These are phyloP conservation scores for Cyclophora punctaria DNA, from an alignment of 2,888 invertebrate genomes.

Conservation along the genomic window DNA sequence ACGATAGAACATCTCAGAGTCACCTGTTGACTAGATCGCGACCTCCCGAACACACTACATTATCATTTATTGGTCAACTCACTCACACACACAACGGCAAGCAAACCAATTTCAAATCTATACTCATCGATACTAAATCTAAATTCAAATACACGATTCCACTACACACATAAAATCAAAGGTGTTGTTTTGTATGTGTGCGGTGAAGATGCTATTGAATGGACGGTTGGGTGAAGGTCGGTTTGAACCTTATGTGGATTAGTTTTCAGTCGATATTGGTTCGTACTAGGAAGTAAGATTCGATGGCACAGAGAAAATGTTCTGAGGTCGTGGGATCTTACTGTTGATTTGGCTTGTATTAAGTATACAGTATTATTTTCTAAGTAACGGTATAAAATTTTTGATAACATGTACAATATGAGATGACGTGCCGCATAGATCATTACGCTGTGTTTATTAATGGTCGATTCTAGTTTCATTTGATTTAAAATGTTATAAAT, in stretches of 20 bases:
- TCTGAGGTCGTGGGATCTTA: conserved; percentile 68
- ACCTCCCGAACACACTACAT: conserved; percentile 58
- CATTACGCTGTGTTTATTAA: conserved; percentile 4
- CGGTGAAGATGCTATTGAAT: conserved; percentile 61
- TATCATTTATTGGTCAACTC: conserved; percentile 67
- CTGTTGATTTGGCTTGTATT: conserved; percentile 54
- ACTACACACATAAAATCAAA: conserved; percentile 35
- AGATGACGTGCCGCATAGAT: conserved; percentile 9
- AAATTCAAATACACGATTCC: conserved; percentile 24
- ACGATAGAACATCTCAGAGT: conserved; percentile 44
- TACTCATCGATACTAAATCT: conserved; percentile 18
- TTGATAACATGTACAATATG: conserved; percentile 49
- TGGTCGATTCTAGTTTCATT: background rate
- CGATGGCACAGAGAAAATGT: conserved; percentile 65
- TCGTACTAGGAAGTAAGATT: conserved; percentile 65
- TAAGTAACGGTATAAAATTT: conserved; percentile 57
- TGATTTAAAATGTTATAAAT: background rate
- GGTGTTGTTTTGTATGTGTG: conserved; percentile 53
- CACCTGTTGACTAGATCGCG: conserved; percentile 65
- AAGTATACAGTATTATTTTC: conserved; percentile 42
- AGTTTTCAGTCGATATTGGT: conserved; percentile 31
- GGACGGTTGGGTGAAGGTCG: conserved; percentile 37
- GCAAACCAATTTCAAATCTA: conserved; percentile 31
- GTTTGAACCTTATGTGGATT: conserved; percentile 28
- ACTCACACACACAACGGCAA: conserved; percentile 33